Conservation (phyloP, 1,140 invertebrate genomes). For the Rhizoglyphus robini region DNA sequence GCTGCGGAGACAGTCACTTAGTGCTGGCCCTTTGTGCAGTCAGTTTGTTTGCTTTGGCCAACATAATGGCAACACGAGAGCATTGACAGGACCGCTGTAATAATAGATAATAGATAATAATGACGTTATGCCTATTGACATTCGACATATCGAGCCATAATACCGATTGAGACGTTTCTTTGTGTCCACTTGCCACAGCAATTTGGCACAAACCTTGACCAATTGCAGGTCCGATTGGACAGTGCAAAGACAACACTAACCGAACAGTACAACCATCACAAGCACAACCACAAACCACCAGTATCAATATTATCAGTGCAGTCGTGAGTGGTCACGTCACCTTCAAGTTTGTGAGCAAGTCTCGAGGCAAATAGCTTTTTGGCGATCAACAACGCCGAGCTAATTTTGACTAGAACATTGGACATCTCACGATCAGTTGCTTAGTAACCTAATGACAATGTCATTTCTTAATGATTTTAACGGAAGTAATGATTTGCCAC, state of each 20-base stretch:
- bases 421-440: too few species aligned
- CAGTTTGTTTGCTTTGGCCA: background rate
- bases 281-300: too few species aligned
- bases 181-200: background rate
- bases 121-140: slow-evolving; percentile 6
- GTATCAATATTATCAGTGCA: too few species aligned
- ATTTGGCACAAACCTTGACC: background rate
- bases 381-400: too few species aligned
- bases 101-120: slow-evolving; percentile 11
- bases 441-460: too few species aligned
- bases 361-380: too few species aligned
- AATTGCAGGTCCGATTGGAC: background rate
- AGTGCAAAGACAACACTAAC: background rate
- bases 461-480: too few species aligned
- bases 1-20: background rate
- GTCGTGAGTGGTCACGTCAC: too few species aligned
- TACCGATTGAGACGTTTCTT: background rate
- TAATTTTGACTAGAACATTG: too few species aligned
- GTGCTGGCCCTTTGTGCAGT: background rate
- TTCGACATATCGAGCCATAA: background rate
- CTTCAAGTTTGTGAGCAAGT: too few species aligned
- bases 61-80: background rate
- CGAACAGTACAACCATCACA: too few species aligned
- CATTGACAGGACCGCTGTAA: background rate
- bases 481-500: too few species aligned